Evolutionary conservation across 2,888 invertebrate species (phyloP), one percentile per base, ranked within the genome.

Genomic region (Stenodera caucasica): DNA sequence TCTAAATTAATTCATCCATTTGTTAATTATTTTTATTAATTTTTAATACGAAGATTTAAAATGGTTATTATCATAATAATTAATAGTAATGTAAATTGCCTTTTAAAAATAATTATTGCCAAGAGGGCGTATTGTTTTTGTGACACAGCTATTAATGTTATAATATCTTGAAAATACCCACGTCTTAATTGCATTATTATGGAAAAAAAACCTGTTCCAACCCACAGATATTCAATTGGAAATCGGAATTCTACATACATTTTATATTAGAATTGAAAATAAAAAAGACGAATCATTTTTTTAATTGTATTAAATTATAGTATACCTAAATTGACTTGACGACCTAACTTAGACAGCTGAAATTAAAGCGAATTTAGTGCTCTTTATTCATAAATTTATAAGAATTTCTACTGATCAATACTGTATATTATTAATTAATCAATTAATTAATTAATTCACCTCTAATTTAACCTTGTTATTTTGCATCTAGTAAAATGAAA

Each of bases 151-250:
- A 40, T 40, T 40, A 32, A 32, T 32, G 32, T 32, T 29, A 32
- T 32, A 32, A n/a, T n/a, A 4, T 2, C n/a, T 33, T 2, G 12
- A 8, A 21, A 21, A 45, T 45, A 18, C 45, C 45, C 45, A 45
- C 45, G 45, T 45, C 7, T 45, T 21, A 45, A 45, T 45, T 45
- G 45, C 45, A 45, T 45, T 45, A 45, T 45, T 45, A 45, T 45
- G 45, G 45, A 21, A n/a, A 45, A 45, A 45, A 45, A 45, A 45
- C 45, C 45, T 45, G 45, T 45, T 45, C 18, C 45, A 11, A 45
- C 45, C 45, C 6, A 45, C 45, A 45, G 45, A 45, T 21, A 45
- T 45, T 45, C 5, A 45, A 45, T 21, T 40, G 40, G 18, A 40
- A 40, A 18, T 40, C 26, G 3, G 7, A 6, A 30, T 45, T 45